Evolutionary conservation across 2,797 vertebrate species (phyloP), one percentile per base, ranked within the genome.

Genomic region (Synaphobranchus kaupii): DNA sequence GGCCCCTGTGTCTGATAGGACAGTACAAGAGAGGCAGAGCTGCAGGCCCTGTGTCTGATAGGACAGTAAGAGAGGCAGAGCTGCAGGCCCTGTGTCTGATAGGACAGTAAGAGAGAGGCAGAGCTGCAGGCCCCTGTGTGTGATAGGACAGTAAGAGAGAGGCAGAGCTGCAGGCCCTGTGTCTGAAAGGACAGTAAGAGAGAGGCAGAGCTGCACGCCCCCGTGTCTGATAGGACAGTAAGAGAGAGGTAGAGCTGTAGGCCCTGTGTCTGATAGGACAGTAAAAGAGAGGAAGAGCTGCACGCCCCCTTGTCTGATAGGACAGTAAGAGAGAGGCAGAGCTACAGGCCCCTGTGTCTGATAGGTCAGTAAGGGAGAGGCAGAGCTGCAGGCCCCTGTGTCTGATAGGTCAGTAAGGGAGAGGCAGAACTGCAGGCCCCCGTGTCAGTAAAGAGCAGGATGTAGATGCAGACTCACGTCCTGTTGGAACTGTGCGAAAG

Each of bases 401-500:
- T 76, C 31, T 4, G 34, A 20, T 12, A 28, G n/a, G 66, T 31
- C 66, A 76, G 71, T 76, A 39, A 76, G 15, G 17, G 3, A 39
- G 71, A 7, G 12, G 9, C 9, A 76, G 8, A 39, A 7, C 3
- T 10, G 1, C 9, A 20, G 66, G 58, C 39, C 58, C 13, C 20
- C 3, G 58, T 60, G 58, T 3, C 13, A 6, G 2, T 76, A 39
- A 17, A 39, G 66, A 7, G 4, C 58, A n/a, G 25, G 34, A 20
- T 12, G 31, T 5, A 12, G 71, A 58, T 50, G 17, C 13, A 60
- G 39, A 93, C 96, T 13, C 84, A 98, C 97, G 89, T 98, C 97
- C 86, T 96, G 91, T 68, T 96, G 97, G 88, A 99, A 93, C 78
- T 97, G 95, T 39, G 93, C 93, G 92, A 97, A 99, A 0, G 96